Percentiles rank a stretch among this genome's conserved stretches.
phyloP scores from a whole-genome alignment of 2,888 invertebrate genomes.

The Drosophila algonquin region DNA sequence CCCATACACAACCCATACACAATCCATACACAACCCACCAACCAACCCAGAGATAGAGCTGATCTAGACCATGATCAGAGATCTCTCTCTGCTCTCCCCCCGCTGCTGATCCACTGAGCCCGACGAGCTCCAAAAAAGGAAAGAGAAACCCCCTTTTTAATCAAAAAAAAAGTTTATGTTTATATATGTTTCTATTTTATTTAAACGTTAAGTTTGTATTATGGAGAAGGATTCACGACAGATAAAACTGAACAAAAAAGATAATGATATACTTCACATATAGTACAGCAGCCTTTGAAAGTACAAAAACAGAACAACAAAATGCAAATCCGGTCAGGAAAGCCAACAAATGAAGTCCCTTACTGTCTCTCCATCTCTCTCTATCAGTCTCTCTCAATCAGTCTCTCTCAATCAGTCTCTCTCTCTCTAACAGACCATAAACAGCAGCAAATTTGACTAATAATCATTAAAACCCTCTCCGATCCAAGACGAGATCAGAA shows the following conservation, averaged over 20 bases:
- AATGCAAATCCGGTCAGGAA: slow-evolving; percentile 19
- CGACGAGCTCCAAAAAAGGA: slow-evolving; percentile 17
- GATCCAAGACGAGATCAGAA: slow-evolving; percentile 50
- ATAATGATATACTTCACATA: slow-evolving; percentile 80
- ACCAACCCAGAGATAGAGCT: slow-evolving; percentile 48
- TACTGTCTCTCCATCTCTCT: not conserved
- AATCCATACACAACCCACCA: slow-evolving; percentile 23
- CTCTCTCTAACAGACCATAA: slow-evolving; percentile 7
- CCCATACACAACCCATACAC: slow-evolving; percentile 34
- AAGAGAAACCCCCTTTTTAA: slow-evolving; percentile 10
- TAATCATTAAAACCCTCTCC: not conserved
- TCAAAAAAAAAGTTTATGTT: slow-evolving; percentile 38
- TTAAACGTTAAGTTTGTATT: slow-evolving; percentile 53
- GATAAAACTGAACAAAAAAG: slow-evolving; percentile 34
- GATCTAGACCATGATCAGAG: slow-evolving; percentile 28
- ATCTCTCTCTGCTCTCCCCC: not conserved
- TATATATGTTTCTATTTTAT: slow-evolving; percentile 45
- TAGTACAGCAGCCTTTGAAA: slow-evolving; percentile 81
- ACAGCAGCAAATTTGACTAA: slow-evolving; percentile 1
- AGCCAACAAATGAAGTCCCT: slow-evolving; percentile 9
- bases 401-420: not conserved
- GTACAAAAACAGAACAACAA: slow-evolving; percentile 47
- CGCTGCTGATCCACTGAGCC: slow-evolving; percentile 19
- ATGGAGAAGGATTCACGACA: slow-evolving; percentile 66
- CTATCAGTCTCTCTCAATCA: not conserved